Evolutionary conservation across 2,113 vertebrate species (phyloP).

Genomic region (Larimichthys crocea): DNA sequence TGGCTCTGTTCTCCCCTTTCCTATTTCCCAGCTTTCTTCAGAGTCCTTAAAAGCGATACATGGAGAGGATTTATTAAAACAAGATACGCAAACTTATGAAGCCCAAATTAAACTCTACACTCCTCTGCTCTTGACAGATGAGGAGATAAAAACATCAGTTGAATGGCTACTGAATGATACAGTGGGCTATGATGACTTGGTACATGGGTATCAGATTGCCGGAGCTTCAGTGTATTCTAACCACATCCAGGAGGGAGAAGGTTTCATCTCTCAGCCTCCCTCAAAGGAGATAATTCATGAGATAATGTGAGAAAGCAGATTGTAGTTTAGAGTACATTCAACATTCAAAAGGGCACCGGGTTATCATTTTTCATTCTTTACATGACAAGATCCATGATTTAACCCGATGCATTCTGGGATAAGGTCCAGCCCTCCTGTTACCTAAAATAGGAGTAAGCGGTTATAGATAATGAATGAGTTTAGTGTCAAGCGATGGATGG

Average conservation of each 20-base stretch:
- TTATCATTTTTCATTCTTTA: constrained; percentile 1
- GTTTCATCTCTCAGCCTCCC: constrained; percentile 20
- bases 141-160: constrained; percentile 17
- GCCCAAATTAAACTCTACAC: not conserved
- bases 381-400: not conserved
- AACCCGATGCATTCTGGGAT: not conserved
- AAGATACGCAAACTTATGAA: not conserved
- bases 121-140: not conserved
- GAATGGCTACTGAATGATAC: not conserved
- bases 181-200: constrained; percentile 6
- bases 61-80: not conserved
- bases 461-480: not conserved
- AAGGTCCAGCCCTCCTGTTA: not conserved
- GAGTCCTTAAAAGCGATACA: not conserved
- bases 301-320: constrained; percentile 26
- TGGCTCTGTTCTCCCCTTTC: too few relatives aligned
- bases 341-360: not conserved
- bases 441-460: not conserved
- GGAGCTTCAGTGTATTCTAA: constrained; percentile 4
- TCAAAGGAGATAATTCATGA: constrained; percentile 29
- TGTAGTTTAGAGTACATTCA: constrained; percentile 29
- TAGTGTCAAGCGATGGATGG: not conserved
- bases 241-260: constrained; percentile 23
- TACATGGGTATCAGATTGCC: constrained; percentile 8
- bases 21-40: not conserved